phyloP scores from a whole-genome alignment of 2,888 invertebrate species.

The Drosophila algonquin region DNA sequence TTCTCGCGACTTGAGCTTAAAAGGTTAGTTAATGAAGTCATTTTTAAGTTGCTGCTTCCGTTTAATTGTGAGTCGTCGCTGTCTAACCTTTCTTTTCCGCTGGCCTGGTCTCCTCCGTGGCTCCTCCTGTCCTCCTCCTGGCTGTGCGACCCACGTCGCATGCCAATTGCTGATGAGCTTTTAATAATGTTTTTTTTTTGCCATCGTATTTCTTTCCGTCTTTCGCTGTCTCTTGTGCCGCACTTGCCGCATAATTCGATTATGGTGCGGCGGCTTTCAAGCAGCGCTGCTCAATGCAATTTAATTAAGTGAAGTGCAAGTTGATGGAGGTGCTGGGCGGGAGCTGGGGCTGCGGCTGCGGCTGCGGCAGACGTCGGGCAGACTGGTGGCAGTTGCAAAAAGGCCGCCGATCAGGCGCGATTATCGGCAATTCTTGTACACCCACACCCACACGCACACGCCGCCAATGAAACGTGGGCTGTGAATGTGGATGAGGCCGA shows the following conservation, averaged over 20 bases:
- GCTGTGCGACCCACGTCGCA: slow-evolving; percentile 53
- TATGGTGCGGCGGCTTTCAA: slow-evolving; percentile 74
- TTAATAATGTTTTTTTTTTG: slow-evolving; percentile 71
- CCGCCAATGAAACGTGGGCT: slow-evolving; percentile 16
- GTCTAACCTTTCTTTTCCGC: slow-evolving; percentile 41
- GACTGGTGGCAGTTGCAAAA: slow-evolving; percentile 61
- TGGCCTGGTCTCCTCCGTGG: neutral
- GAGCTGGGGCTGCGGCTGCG: neutral
- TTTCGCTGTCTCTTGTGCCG: slow-evolving; percentile 25
- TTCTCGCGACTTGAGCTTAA: slow-evolving; percentile 26
- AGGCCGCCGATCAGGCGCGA: slow-evolving; percentile 68
- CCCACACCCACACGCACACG: slow-evolving; percentile 47
- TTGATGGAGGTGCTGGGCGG: slow-evolving; percentile 38
- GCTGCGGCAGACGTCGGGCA: neutral
- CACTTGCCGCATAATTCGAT: slow-evolving; percentile 75
- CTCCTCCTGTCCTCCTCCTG: slow-evolving; percentile 2
- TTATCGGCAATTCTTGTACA: slow-evolving; percentile 65
- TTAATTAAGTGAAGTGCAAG: slow-evolving; percentile 77
- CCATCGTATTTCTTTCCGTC: slow-evolving; percentile 71
- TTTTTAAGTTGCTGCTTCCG: slow-evolving; percentile 67
- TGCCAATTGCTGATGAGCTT: slow-evolving; percentile 79
- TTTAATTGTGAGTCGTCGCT: slow-evolving; percentile 60
- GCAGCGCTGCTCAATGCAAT: slow-evolving; percentile 58
- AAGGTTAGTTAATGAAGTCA: slow-evolving; percentile 69
- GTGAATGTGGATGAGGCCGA: slow-evolving; percentile 13